Evolutionary conservation across 1,140 invertebrate genomes (phyloP).

Genomic region (Papilio xuthus): DNA sequence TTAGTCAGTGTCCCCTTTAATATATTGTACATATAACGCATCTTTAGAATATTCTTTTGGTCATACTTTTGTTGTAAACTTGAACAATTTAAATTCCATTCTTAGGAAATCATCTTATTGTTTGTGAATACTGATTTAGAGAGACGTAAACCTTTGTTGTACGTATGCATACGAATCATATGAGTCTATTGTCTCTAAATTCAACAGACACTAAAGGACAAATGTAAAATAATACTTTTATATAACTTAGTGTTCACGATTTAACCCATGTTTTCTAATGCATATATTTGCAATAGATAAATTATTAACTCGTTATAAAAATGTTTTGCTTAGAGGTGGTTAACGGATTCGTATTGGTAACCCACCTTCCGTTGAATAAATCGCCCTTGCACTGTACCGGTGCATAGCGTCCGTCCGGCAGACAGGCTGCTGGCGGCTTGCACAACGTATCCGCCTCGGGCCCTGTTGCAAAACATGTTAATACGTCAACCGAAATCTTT

Average conservation of each 20-base stretch:
- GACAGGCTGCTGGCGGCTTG: conserved; percentile 75
- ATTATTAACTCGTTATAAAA: conserved; percentile 1
- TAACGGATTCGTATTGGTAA: conserved; percentile 21
- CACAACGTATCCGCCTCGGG: conserved; percentile 45
- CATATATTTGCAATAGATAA: not conserved
- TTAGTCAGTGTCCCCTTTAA: not conserved
- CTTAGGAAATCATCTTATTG: conserved; percentile 1
- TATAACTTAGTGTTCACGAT: not conserved
- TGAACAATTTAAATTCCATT: conserved; percentile 13
- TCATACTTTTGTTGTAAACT: not conserved
- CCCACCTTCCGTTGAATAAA: conserved; percentile 78
- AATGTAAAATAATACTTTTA: not conserved
- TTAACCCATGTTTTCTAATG: not conserved
- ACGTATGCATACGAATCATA: not conserved
- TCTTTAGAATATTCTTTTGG: not conserved
- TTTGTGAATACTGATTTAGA: not conserved
- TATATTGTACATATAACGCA: not conserved
- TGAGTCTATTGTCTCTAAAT: not conserved
- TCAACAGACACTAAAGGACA: not conserved
- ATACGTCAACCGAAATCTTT: not conserved
- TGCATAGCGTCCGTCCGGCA: conserved; percentile 80
- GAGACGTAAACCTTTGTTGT: conserved; percentile 4
- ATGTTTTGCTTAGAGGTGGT: not conserved
- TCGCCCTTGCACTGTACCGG: conserved; percentile 84
- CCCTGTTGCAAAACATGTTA: conserved; percentile 37